phyloP scores from a whole-genome alignment of 2,797 vertebrate species.

The Peromyscus melanophrys region DNA sequence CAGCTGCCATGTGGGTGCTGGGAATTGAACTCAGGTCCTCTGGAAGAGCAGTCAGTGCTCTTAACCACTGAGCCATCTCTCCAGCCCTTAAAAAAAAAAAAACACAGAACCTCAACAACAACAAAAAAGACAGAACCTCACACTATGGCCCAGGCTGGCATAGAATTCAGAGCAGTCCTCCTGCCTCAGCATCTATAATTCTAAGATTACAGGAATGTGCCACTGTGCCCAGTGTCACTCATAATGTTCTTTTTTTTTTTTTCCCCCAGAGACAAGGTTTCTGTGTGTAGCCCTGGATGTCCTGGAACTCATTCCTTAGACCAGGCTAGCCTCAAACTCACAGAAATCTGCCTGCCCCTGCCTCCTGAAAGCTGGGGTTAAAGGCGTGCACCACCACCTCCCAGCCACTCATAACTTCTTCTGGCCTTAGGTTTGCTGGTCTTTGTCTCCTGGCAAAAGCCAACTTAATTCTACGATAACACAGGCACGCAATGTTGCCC shows the following conservation, averaged over 20 bases:
- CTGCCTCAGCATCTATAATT: neutral
- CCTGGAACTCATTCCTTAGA: neutral
- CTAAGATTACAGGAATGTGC: neutral
- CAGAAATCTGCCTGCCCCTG: neutral
- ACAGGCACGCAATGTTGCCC: neutral
- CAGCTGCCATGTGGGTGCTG: too few species aligned
- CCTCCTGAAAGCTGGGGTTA: too few species aligned
- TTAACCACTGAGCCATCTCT: too few species aligned
- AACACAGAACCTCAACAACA: neutral
- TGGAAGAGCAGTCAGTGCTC: too few species aligned
- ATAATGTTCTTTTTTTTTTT: too few species aligned
- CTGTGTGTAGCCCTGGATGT: too few species aligned
- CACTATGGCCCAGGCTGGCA: neutral
- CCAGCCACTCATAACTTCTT: too few species aligned
- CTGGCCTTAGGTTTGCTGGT: constrained; percentile 23
- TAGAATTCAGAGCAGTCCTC: neutral
- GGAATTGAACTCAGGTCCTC: too few species aligned
- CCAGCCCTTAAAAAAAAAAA: too few species aligned
- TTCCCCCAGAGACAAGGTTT: too few species aligned
- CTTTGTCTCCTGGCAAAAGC: neutral
- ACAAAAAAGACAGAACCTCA: neutral
- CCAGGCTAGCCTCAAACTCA: neutral
- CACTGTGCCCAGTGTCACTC: neutral
- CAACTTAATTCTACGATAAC: neutral
- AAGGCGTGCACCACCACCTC: neutral